Percentiles rank a stretch among this genome's conserved stretches.
These are phyloP conservation scores for Magallana angulata DNA, from an alignment of 1,140 invertebrate genomes.

Conservation along the genomic window DNA sequence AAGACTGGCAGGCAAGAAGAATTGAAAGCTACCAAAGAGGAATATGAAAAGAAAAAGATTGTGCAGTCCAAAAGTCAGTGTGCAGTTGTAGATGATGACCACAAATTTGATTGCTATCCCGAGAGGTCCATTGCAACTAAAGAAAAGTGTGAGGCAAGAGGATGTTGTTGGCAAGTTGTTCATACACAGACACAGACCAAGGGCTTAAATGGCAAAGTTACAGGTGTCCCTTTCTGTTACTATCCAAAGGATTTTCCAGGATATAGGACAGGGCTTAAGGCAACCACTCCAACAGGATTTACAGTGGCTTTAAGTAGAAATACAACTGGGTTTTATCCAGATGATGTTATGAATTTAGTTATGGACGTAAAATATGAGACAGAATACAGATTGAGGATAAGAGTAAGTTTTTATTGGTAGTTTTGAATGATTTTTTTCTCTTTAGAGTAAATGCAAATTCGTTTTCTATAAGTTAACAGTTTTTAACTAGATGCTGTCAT, in stretches of 20 bases:
- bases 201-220: not conserved
- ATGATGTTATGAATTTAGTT: slow-evolving; percentile 63
- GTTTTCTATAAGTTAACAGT: too few relatives aligned
- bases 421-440: too few relatives aligned
- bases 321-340: slow-evolving; percentile 62
- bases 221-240: slow-evolving; percentile 67
- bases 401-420: too few relatives aligned
- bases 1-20: not conserved
- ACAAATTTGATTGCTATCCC: slow-evolving; percentile 53
- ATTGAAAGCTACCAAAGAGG: not conserved
- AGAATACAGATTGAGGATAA: slow-evolving; percentile 59
- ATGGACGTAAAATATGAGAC: slow-evolving; percentile 68
- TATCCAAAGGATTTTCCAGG: slow-evolving; percentile 64
- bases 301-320: slow-evolving; percentile 56
- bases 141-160: slow-evolving; percentile 44
- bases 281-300: slow-evolving; percentile 52
- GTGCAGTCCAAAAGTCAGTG: not conserved
- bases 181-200: not conserved
- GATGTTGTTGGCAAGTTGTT: slow-evolving; percentile 46
- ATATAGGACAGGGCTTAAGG: slow-evolving; percentile 54
- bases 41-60: not conserved
- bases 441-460: too few relatives aligned
- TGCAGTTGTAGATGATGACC: not conserved
- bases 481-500: too few relatives aligned
- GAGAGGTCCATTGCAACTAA: slow-evolving; percentile 17